Conservation (phyloP, 2,797 vertebrate species). For the Chelidonichthys spinosus region DNA sequence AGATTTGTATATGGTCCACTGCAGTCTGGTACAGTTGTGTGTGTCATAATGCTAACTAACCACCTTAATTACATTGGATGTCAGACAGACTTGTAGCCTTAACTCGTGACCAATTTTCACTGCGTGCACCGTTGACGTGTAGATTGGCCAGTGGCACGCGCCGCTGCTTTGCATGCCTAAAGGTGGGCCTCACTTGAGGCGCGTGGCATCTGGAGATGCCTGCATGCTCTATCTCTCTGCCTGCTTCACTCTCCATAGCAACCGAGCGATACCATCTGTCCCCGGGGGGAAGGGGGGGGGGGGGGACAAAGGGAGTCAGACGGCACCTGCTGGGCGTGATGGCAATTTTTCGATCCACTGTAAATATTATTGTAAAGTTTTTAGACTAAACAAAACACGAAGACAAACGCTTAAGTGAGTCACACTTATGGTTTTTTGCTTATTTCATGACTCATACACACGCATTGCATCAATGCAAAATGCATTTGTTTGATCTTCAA, state of each 20-base stretch:
- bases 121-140: slow-evolving; percentile 6
- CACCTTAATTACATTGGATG: not conserved
- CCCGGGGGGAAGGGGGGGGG: slow-evolving; percentile 35
- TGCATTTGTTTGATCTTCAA: not conserved
- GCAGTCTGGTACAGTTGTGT: not conserved
- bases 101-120: slow-evolving; percentile 16
- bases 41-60: not conserved
- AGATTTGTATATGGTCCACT: not conserved
- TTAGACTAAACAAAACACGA: not conserved
- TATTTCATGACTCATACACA: not conserved
- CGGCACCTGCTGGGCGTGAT: slow-evolving; percentile 67
- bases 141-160: slow-evolving; percentile 72
- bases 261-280: slow-evolving; percentile 78
- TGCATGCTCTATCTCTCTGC: slow-evolving; percentile 52
- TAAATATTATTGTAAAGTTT: slow-evolving; percentile 12
- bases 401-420: not conserved
- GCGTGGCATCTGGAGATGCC: slow-evolving; percentile 82
- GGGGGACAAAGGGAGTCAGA: slow-evolving; percentile 53
- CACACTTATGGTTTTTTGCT: accelerated
- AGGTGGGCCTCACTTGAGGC: slow-evolving; percentile 65
- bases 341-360: not conserved
- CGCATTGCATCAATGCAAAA: not conserved
- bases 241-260: slow-evolving; percentile 68
- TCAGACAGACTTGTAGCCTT: slow-evolving; percentile 7
- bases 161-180: slow-evolving; percentile 74